Conservation (phyloP, 2,797 vertebrate species). For the Typhlichthys subterraneus region DNA sequence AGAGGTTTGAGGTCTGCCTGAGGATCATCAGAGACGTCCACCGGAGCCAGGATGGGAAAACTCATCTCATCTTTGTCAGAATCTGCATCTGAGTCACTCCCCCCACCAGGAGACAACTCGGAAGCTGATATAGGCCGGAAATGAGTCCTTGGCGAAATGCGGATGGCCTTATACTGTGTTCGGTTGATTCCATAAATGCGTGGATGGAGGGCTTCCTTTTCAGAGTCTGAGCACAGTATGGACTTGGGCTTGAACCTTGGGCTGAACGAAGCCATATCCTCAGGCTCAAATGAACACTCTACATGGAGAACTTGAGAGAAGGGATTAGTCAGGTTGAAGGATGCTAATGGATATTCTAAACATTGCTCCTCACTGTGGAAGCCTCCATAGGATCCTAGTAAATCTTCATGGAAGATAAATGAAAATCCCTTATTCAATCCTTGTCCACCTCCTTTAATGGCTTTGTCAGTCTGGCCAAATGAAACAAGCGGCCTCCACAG, state of each 20-base stretch:
- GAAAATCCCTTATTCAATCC: slow-evolving; percentile 96
- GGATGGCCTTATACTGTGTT: slow-evolving; percentile 97
- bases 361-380: slow-evolving; percentile 91
- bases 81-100: slow-evolving; percentile 95
- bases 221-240: slow-evolving; percentile 95
- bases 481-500: slow-evolving; percentile 94
- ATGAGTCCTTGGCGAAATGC: slow-evolving; percentile 98
- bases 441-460: slow-evolving; percentile 84
- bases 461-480: slow-evolving; percentile 89
- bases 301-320: slow-evolving; percentile 99
- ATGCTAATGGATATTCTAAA: slow-evolving; percentile 93
- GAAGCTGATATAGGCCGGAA: slow-evolving; percentile 98
- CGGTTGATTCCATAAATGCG: slow-evolving; percentile 91
- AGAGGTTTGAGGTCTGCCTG: slow-evolving; percentile 97
- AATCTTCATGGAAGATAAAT: slow-evolving; percentile 99
- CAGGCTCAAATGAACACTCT: slow-evolving; percentile 98
- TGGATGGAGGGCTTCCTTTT: slow-evolving; percentile 89
- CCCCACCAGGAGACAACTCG: slow-evolving; percentile 93
- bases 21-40: slow-evolving; percentile 90
- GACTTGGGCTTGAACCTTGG: slow-evolving; percentile 97
- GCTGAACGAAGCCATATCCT: slow-evolving; percentile 93
- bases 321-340: slow-evolving; percentile 95
- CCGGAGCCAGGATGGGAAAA: slow-evolving; percentile 82
- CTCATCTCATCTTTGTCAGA: slow-evolving; percentile 93
- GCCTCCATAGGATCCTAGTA: slow-evolving; percentile 91